Percentiles rank a stretch among this genome's conserved stretches.
phyloP scores from a whole-genome alignment of 1,140 invertebrate genomes.

The roundworm (Caenorhabditis elegans) region WBcel235 BX284602.5:10318001-10318500 shows the following conservation, averaged over 20 bases:
- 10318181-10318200: not conserved
- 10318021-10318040: conserved; percentile 20
- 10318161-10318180: not conserved
- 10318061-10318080: not conserved
- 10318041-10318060: not conserved
- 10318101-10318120: not conserved
- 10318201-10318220: conserved; percentile 16
- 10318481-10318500: no score
- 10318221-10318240: not conserved
- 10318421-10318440: no score
- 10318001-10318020: conserved; percentile 22
- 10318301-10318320: not conserved
- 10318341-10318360: no score
- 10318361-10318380: no score
- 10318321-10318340: not conserved
- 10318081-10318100: not conserved
- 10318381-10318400: no score
- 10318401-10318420: no score
- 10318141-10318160: not conserved
- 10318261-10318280: not conserved
- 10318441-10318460: no score
- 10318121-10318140: not conserved
- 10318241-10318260: not conserved
- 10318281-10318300: not conserved
- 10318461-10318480: no score